Conservation (phyloP, 2,113 vertebrate genomes). For the Poeciliopsis retropinna region DNA sequence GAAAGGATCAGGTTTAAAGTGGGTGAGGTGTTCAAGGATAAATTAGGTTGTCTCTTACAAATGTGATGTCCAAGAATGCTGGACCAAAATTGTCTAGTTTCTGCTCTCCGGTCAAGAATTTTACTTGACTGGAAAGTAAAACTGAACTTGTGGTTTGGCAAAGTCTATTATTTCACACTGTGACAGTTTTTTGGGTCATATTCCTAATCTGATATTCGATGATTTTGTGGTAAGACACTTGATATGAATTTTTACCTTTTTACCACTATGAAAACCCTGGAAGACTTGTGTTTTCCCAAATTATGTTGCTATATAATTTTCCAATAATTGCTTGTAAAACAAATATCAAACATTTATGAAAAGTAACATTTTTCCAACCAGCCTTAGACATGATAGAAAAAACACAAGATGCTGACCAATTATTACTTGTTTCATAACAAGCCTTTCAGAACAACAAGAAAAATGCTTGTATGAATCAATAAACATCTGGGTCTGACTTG, state of each 20-base stretch:
- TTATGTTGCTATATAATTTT: constrained; percentile 14
- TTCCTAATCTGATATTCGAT: not conserved
- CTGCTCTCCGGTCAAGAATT: constrained; percentile 12
- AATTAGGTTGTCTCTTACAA: constrained; percentile 47
- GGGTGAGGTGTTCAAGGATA: constrained; percentile 30
- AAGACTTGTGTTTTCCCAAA: constrained; percentile 1
- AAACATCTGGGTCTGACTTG: constrained; percentile 13
- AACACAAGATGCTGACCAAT: constrained; percentile 5
- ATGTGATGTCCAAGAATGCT: constrained; percentile 24
- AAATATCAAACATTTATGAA: constrained; percentile 20
- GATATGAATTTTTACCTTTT: not conserved
- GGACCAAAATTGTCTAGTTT: constrained; percentile 32
- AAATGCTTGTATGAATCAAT: constrained; percentile 26
- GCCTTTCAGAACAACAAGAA: constrained; percentile 12
- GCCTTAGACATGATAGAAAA: constrained; percentile 4
- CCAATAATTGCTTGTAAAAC: constrained; percentile 35
- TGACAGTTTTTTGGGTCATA: constrained; percentile 14
- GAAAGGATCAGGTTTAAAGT: constrained; percentile 42
- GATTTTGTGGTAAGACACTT: constrained; percentile 9
- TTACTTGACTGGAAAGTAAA: constrained; percentile 21
- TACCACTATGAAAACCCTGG: not conserved
- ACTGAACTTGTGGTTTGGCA: constrained; percentile 11
- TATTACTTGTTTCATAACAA: constrained; percentile 25
- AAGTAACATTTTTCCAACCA: constrained; percentile 12
- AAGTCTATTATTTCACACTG: constrained; percentile 2